Conservation (phyloP, 2,888 invertebrate genomes). For the Netelia inedita region DNA sequence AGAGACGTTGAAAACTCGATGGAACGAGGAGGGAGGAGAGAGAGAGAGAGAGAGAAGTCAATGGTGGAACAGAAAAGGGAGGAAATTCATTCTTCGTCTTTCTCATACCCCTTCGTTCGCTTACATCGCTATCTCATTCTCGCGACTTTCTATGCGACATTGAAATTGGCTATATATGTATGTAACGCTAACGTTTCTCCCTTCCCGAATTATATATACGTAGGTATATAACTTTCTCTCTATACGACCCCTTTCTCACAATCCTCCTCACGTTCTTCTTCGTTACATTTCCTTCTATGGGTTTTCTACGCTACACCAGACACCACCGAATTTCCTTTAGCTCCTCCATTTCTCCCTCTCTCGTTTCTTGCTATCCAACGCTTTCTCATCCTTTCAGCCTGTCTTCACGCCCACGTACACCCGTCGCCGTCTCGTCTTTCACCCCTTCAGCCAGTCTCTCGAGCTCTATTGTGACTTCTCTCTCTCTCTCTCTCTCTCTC, state of each 20-base stretch:
- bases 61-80: conserved; percentile 17
- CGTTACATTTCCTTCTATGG: conserved; percentile 48
- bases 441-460: conserved; percentile 1
- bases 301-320: conserved; percentile 14
- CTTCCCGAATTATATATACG: too few species aligned
- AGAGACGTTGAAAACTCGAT: conserved; percentile 59
- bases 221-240: neutral
- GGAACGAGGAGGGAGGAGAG: conserved; percentile 30
- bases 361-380: conserved; percentile 30
- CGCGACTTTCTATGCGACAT: conserved; percentile 6
- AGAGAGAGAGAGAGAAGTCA: neutral
- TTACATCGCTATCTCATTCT: conserved; percentile 45
- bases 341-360: conserved; percentile 5
- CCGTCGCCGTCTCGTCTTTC: conserved; percentile 26
- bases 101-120: conserved; percentile 39
- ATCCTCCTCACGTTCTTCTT: conserved; percentile 25
- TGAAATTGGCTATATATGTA: neutral
- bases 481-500: neutral
- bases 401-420: conserved; percentile 27
- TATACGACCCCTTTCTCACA: neutral
- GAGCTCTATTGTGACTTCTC: conserved; percentile 9
- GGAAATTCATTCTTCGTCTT: conserved; percentile 54
- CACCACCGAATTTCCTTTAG: conserved; percentile 23
- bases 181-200: too few species aligned
- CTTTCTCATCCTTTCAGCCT: conserved; percentile 19